Evolutionary conservation across 2,888 invertebrate species (phyloP), one percentile per base, ranked within the genome.

Genomic region (Lepidochrysops patricia): DNA sequence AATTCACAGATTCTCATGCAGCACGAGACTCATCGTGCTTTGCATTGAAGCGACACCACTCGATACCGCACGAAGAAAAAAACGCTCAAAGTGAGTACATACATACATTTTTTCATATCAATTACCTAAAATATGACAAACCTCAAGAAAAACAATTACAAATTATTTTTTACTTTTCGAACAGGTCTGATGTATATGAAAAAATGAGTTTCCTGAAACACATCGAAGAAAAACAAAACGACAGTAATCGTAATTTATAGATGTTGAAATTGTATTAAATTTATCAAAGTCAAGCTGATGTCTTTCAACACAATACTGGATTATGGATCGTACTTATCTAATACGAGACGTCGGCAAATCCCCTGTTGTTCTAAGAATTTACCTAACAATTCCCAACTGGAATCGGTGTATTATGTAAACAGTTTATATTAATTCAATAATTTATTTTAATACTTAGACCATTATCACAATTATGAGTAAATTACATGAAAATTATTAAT

Each of bases 41-140:
- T 98, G 98, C 83, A 94, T 98, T 70, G 98, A 98, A 90, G 95
- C 95, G 35, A 92, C 94, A 57, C 91, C 92, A 50, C 90, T 90
- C 65, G 90, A 91, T 68, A 89, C 91, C 65, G 91, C 90, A 64
- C 82, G 87, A 77, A 89, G 87, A 91, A 91, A 88, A 91, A 92
- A 81, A 79, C 80, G 87, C 77, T 85, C 86, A 32, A 84, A 82
- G 88, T 89, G 75, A 81, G 86, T 80, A 54, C 37, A 50, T 54
- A 9, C 9, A 60, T 37, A 29, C 48, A 49, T 25, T 32, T 61
- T 56, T 58, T 32, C 58, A 61, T 58, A 48, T 62, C 65, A 56
- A 65, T 65, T 64, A 63, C 58, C 23, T 62, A 50, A n/a, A n/a
- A n/a, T n/a, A n/a, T n/a, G n/a, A n/a, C n/a, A n/a, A n/a, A n/a